Evolutionary conservation across 2,888 invertebrate genomes (phyloP), one percentile per base, ranked within the genome.

Genomic region (Melanchra persicariae): DNA sequence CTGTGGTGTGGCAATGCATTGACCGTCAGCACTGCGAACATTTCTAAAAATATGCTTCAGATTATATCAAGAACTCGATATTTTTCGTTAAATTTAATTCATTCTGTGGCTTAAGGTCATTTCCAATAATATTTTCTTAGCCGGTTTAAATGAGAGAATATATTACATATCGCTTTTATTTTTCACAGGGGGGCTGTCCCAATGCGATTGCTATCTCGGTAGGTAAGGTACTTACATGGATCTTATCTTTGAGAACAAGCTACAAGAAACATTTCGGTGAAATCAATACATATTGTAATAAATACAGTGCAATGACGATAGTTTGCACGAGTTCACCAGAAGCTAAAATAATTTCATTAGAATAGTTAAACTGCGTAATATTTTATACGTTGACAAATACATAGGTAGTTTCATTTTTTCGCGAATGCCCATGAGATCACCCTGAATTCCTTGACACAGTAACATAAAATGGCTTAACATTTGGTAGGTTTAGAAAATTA

Each of bases 391-490:
- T 40, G 6, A 43, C 10, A 57, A 37, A 72, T 45, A 65, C 24
- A 59, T 12, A 64, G n/a, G 54, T 17, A 43, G n/a, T 51, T 22
- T 15, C n/a, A 30, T n/a, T 34, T 51, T 62, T 49, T 47, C 34
- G 30, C 34, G 40, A 45, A 30, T 65, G 26, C 60, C 47, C 60
- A 49, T 72, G 79, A 72, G 30, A 54, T 72, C 17, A 72, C 45
- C 22, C 37, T 55, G 26, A 66, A 55, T 24, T 54, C 74, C 62
- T 79, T 77, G 74, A 77, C 79, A 77, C 49, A 55, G 45, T 67
- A 60, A 68, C 63, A 68, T 62, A 65, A 70, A 65, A 61, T 79
- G 10, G 0, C 34, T 64, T 54, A 61, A 66, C 17, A 55, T 52
- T 24, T 34, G 19, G 40, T 55, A 59, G 30, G 40, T 47, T 66